Evolutionary conservation across 2,113 vertebrate species (phyloP), one percentile per base, ranked within the genome.

Genomic region (Marmota flaviventris): DNA sequence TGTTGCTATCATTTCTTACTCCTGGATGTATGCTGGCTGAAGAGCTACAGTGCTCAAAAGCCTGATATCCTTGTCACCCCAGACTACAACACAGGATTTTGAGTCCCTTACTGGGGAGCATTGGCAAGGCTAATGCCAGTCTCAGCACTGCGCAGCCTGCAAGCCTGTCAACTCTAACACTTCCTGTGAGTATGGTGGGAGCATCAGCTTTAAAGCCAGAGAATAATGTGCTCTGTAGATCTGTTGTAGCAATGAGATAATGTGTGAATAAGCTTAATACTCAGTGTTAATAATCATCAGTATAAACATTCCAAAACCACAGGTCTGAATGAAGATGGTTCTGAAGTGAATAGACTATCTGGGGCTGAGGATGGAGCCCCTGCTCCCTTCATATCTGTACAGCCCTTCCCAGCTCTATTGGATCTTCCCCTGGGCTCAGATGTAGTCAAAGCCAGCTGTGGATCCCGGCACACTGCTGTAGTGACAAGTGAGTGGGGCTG

Each of bases 321-420:
- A 0, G 39, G 27, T 5, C 69, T 12, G 42, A 45, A 2, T 0
- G 69, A 0, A 0, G 18, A 32, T 0, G 0, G 0, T 27, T 17
- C 39, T 3, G 16, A 37, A 0, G 73, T 17, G 84, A 61, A 53
- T 34, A 70, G 1, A 18, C 14, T 4, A 0, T 76, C 1, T 0
- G 2, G 0, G 1, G 13, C 29, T 53, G 94, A 94, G 72, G 24
- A 65, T 0, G 85, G 86, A 63, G 96, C 53, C 0, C 0, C 93
- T 0, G 97, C 73, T 0, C 18, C 99, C 18, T 99, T 99, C 97
- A 99, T 99, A 96, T 98, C 99, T 4, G 99, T 99, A 95, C 99
- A 99, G 98, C 98, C 99, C 0, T 99, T 99, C 96, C 99, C 99
- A 0, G 99, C 99, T 0, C 95, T 99, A 51, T 95, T 99, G 96